Evolutionary conservation across 1,140 invertebrate species (phyloP), one percentile per base, ranked within the genome.

Genomic region (Periplaneta americana): DNA sequence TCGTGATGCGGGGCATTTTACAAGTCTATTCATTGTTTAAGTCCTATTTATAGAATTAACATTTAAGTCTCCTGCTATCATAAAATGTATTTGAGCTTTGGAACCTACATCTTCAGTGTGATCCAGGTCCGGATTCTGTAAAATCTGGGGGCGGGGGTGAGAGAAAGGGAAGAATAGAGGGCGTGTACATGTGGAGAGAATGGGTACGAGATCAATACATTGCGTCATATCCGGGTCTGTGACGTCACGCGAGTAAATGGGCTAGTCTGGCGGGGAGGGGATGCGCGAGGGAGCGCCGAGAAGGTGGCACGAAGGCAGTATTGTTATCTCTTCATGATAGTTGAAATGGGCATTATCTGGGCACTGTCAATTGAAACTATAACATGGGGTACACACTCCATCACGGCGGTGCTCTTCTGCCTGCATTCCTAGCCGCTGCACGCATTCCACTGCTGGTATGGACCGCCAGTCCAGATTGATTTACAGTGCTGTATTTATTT

Each of bases 121-220:
- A 5, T 66, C 48, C 48, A 66, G 48, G 28, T n/a, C 48, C 6
- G 22, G 48, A 28, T n/a, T 66, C 48, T 36, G 75, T n/a, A 28
- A 31, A n/a, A 31, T 10, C 4, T 8, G 4, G 75, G 32, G 75
- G 10, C n/a, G 74, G 74, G 74, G 74, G 74, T 75, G 74, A 11
- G 11, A 28, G 31, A 77, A n/a, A 22, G 75, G 75, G 8, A 77
- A 31, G 35, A 66, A 28, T 28, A 28, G 48, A 28, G 48, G 48
- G 48, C 22, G 48, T 66, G 48, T 28, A 18, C 48, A 66, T 66
- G 22, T 66, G 33, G 32, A 28, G 33, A 77, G n/a, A n/a, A n/a
- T n/a, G n/a, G n/a, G n/a, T n/a, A n/a, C n/a, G n/a, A n/a, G 48
- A 80, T 80, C 79, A 80, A 80, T 80, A 80, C 79, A 32, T 80